A percentile compares a stretch with the other conserved stretches of the same genome.
These are phyloP conservation scores for Cepaea hortensis DNA, from an alignment of 2,888 invertebrate species.

Conservation along the genomic window DNA sequence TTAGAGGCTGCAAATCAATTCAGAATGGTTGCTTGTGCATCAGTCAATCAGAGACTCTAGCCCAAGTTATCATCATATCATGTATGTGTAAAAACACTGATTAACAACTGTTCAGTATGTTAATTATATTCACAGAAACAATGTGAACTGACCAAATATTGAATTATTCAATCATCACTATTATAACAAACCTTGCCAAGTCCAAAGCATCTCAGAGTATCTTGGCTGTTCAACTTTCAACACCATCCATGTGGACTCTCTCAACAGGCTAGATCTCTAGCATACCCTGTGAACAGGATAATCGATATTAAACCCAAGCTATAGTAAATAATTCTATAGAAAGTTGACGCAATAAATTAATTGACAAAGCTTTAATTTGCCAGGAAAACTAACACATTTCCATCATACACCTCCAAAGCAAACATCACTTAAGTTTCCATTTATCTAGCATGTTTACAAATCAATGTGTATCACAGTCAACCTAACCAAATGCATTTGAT, in stretches of 20 bases:
- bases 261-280: background rate
- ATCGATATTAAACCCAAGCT: background rate
- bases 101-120: background rate
- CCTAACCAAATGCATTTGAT: too few species aligned
- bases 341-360: too few species aligned
- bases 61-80: constrained; percentile 17
- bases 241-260: background rate
- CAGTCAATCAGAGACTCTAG: constrained; percentile 22
- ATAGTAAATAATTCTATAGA: background rate
- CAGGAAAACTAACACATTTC: too few species aligned
- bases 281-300: background rate
- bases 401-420: too few species aligned
- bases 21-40: background rate
- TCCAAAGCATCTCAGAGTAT: background rate
- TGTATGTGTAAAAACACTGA: background rate
- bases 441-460: too few species aligned
- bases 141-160: background rate
- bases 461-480: too few species aligned
- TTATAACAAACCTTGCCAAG: background rate
- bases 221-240: background rate
- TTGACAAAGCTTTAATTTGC: too few species aligned
- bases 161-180: background rate
- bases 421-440: too few species aligned
- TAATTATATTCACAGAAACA: background rate
- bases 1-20: too few species aligned